Conservation (phyloP, 2,888 invertebrate species). For the Metacarcinus magister region DNA sequence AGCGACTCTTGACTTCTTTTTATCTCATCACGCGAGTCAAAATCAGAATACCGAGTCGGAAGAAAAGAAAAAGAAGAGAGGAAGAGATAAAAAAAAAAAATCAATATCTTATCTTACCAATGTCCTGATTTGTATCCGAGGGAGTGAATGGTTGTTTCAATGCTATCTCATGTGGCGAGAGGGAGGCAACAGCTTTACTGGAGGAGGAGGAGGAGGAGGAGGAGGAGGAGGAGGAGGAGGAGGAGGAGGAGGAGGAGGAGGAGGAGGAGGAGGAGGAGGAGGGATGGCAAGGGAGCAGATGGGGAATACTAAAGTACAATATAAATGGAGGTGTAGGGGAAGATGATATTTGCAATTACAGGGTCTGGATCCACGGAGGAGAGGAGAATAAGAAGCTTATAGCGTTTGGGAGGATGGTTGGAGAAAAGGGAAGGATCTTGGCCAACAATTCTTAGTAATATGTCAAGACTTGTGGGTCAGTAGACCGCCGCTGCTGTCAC, state of each 20-base stretch:
- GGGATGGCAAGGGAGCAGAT: neutral
- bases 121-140: neutral
- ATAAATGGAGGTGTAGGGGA: neutral
- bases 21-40: neutral
- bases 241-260: neutral
- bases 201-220: neutral
- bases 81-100: neutral
- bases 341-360: neutral
- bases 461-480: neutral
- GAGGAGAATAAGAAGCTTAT: neutral
- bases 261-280: neutral
- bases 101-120: neutral
- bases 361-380: neutral
- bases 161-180: neutral
- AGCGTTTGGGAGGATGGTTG: neutral
- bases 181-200: neutral
- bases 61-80: neutral
- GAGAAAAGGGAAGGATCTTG: neutral
- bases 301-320: neutral
- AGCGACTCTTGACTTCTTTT: neutral
- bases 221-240: neutral
- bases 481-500: conserved; percentile 5
- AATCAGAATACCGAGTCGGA: neutral
- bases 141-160: neutral
- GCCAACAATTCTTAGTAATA: neutral